phyloP scores from a whole-genome alignment of 2,888 invertebrate genomes.

The Pycnomerus fuliginosus region DNA sequence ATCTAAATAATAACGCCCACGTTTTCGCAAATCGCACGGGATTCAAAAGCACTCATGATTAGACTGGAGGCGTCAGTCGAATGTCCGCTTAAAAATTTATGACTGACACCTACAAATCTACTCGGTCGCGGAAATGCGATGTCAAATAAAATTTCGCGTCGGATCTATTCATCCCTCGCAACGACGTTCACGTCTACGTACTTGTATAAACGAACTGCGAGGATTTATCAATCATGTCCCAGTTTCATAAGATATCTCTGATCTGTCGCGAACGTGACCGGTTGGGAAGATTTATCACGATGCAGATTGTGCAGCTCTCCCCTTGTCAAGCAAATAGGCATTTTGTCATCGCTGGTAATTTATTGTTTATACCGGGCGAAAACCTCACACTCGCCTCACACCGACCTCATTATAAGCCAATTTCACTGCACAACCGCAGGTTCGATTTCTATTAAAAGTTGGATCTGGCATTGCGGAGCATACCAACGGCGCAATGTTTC shows the following conservation, averaged over 20 bases:
- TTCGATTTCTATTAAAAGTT: too few species aligned
- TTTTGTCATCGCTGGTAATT: constrained; percentile 25
- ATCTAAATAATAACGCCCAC: too few species aligned
- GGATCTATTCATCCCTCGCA: constrained; percentile 2
- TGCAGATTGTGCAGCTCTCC: constrained; percentile 28
- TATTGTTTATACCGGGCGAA: too few species aligned
- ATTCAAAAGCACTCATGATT: too few species aligned
- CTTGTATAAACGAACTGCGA: constrained; percentile 12
- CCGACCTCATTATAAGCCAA: too few species aligned
- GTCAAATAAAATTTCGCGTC: constrained; percentile 4
- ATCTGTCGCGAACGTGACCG: constrained; percentile 26
- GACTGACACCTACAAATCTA: constrained; percentile 1
- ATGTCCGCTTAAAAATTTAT: constrained; percentile 2
- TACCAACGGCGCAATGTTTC: too few species aligned
- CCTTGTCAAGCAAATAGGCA: constrained; percentile 19
- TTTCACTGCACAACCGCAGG: too few species aligned
- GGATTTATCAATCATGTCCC: constrained; percentile 26
- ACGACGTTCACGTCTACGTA: constrained; percentile 7
- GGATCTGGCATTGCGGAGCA: too few species aligned
- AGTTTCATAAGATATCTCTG: constrained; percentile 17
- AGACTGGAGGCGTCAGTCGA: background rate
- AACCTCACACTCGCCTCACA: too few species aligned
- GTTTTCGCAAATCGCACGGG: too few species aligned
- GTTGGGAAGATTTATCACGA: constrained; percentile 25
- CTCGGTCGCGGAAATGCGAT: constrained; percentile 4